Conservation (phyloP, 2,113 vertebrate genomes). For the Psilopsiagon aurifrons region DNA sequence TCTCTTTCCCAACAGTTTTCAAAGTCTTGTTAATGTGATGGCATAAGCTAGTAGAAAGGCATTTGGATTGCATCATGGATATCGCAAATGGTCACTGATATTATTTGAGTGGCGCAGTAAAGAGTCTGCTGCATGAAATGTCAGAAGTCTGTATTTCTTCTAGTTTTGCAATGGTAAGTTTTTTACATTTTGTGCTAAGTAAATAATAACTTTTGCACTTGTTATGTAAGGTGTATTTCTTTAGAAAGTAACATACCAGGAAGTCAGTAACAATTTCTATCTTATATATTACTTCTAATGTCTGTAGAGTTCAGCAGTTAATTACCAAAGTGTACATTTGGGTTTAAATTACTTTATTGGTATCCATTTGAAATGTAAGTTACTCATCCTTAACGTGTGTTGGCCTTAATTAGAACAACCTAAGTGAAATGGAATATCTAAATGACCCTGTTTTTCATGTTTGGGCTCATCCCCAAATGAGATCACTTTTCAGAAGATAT, state of each 20-base stretch:
- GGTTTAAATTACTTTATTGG: neutral
- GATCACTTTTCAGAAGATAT: neutral
- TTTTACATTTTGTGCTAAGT: neutral
- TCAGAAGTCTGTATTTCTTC: slow-evolving; percentile 23
- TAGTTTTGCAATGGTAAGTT: slow-evolving; percentile 71
- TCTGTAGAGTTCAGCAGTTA: neutral
- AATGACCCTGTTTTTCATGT: neutral
- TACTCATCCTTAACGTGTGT: neutral
- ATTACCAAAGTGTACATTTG: neutral
- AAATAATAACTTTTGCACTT: neutral
- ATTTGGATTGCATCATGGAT: slow-evolving; percentile 63
- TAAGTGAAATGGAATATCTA: neutral
- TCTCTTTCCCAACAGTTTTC: slow-evolving; percentile 74
- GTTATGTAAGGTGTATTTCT: neutral
- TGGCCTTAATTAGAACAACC: neutral
- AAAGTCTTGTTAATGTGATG: slow-evolving; percentile 62
- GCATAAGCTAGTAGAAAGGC: slow-evolving; percentile 59
- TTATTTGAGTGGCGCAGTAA: slow-evolving; percentile 14
- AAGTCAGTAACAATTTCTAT: neutral
- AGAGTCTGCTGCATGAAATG: slow-evolving; percentile 44
- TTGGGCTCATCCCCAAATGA: neutral
- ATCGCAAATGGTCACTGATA: slow-evolving; percentile 60
- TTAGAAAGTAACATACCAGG: neutral
- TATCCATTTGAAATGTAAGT: neutral
- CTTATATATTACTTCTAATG: neutral